Conservation (phyloP, 2,888 invertebrate genomes). For the Spodoptera picta region DNA sequence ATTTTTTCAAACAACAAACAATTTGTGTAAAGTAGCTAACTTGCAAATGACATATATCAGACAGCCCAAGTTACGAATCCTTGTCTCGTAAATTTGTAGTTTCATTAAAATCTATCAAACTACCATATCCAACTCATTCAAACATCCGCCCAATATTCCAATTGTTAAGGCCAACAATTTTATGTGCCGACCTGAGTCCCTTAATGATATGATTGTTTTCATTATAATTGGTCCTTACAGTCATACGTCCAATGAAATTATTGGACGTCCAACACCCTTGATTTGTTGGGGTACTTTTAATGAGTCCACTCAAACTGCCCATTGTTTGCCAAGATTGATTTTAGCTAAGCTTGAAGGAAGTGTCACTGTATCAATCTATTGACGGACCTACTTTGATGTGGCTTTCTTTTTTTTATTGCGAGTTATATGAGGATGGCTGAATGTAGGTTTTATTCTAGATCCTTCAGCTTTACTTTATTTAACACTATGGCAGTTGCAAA, state of each 20-base stretch:
- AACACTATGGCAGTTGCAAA: no score
- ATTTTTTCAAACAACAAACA: no score
- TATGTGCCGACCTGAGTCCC: slow-evolving; percentile 67
- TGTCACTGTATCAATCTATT: slow-evolving; percentile 27
- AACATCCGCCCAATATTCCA: slow-evolving; percentile 59
- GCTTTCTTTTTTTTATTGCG: neutral
- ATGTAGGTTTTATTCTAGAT: no score
- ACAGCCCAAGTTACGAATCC: no score
- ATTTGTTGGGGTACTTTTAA: slow-evolving; percentile 74
- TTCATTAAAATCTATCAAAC: neutral
- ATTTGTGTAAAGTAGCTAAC: no score
- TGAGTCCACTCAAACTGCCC: slow-evolving; percentile 66
- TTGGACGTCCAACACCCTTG: slow-evolving; percentile 67
- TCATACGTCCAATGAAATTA: slow-evolving; percentile 80
- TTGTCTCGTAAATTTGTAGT: no score
- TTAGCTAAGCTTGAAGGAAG: slow-evolving; percentile 24
- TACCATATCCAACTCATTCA: slow-evolving; percentile 59
- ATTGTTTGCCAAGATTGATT: slow-evolving; percentile 64
- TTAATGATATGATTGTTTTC: slow-evolving; percentile 86
- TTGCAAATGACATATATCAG: no score
- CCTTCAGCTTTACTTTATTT: no score
- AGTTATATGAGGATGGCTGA: neutral
- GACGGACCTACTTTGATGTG: neutral
- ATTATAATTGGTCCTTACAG: slow-evolving; percentile 81
- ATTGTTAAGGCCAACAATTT: slow-evolving; percentile 72